Evolutionary conservation across 1,140 invertebrate genomes (phyloP), one percentile per base, ranked within the genome.

Genomic region (Elysia chlorotica): DNA sequence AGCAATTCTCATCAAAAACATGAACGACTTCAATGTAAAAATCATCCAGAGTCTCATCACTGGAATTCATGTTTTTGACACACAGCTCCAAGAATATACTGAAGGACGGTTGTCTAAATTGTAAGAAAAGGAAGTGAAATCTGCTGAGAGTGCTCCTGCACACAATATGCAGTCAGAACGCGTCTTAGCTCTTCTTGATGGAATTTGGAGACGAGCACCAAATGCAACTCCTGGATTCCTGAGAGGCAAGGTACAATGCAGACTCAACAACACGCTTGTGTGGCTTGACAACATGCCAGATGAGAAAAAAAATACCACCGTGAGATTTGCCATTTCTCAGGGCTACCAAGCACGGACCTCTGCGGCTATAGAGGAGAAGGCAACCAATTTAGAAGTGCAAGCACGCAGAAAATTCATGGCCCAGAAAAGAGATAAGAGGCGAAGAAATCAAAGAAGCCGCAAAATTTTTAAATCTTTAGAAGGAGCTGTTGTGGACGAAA

Each of bases 131-230:
- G 28, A 33, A 31, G 19, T 65, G 62, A 14, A 28, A 31, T 4
- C 28, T 31, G 33, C 25, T 17, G 14, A 35, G 62, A 10, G 4
- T 28, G 62, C 62, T 17, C 62, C 62, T 65, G 17, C 62, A 5
- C 23, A 65, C 62, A 65, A 65, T 31, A 65, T 65, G 62, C 4
- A 14, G 5, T 30, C 62, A 10, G 62, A 65, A 28, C 62, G 62
- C 4, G 28, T 23, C 33, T 14, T 65, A 25, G 62, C 14, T 10
- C 31, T 65, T 4, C 19, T 36, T 31, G 62, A 65, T 36, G 28
- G 33, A 14, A 23, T 33, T 35, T 65, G 17, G 14, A 5, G 33
- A 28, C 62, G 62, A 31, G 62, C 62, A 14, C 62, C 62, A 10
- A 28, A 35, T 14, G 23, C 62, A 31, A 65, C 62, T 10, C 28